Evolutionary conservation across 2,113 vertebrate genomes (phyloP).

Genomic region (Chlorocebus sabaeus): DNA sequence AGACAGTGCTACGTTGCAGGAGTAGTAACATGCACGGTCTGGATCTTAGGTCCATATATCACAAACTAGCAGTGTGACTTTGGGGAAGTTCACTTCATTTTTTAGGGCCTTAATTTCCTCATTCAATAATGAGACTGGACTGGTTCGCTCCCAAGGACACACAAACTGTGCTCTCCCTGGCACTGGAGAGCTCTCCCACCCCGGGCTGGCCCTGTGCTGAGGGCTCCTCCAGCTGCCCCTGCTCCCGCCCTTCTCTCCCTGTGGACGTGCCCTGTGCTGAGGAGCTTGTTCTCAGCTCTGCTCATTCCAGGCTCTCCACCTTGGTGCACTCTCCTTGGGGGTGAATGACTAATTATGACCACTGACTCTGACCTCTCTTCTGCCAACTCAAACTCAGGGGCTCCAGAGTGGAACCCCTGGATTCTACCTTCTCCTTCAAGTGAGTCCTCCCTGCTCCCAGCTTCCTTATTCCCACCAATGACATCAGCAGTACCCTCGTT

Average conservation of each 20-base stretch:
- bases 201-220: accelerated
- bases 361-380: neutral
- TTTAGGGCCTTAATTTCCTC: neutral
- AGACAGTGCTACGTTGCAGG: accelerated
- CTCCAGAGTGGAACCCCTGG: neutral
- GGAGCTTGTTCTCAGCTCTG: neutral
- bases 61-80: neutral
- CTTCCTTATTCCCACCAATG: neutral
- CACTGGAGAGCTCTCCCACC: neutral
- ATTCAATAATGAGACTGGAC: neutral
- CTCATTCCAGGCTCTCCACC: too few relatives aligned
- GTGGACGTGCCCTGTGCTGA: accelerated
- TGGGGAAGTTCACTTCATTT: neutral
- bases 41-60: neutral
- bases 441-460: neutral
- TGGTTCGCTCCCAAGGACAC: accelerated
- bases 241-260: neutral
- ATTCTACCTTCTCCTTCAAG: neutral
- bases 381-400: neutral
- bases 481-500: neutral
- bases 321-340: too few relatives aligned
- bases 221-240: accelerated
- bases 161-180: neutral
- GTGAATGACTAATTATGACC: accelerated
- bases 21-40: neutral